phyloP scores from a whole-genome alignment of 2,888 invertebrate genomes.

The Tortricodes alternella region DNA sequence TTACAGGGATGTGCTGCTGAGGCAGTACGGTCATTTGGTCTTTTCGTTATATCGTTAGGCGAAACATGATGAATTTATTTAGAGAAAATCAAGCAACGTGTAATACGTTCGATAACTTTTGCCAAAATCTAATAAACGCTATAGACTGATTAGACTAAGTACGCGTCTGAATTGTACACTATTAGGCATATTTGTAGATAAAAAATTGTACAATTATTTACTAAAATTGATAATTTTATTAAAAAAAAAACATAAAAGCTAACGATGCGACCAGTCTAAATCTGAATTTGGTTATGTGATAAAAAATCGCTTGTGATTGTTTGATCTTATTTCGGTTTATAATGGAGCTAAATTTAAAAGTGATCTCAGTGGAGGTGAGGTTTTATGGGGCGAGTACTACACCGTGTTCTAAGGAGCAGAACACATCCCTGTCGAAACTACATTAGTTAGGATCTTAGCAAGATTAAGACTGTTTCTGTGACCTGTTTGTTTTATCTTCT shows the following conservation, averaged over 20 bases:
- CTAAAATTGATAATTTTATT: conserved; percentile 71
- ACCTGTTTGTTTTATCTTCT: conserved; percentile 82
- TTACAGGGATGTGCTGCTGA: conserved; percentile 81
- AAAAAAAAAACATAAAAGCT: conserved; percentile 46
- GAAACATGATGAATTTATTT: conserved; percentile 61
- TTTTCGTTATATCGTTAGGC: conserved; percentile 52
- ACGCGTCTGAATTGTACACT: conserved; percentile 79
- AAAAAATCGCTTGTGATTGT: conserved; percentile 68
- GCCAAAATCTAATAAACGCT: conserved; percentile 81
- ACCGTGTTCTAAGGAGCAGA: conserved; percentile 80
- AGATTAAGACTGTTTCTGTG: conserved; percentile 83
- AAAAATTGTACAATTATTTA: conserved; percentile 76
- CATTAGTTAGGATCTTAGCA: conserved; percentile 81
- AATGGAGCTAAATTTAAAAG: conserved; percentile 45
- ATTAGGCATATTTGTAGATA: conserved; percentile 80
- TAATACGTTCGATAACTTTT: conserved; percentile 58
- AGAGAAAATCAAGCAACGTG: conserved; percentile 48
- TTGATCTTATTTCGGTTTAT: conserved; percentile 74
- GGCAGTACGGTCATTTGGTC: conserved; percentile 67
- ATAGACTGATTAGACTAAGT: conserved; percentile 83
- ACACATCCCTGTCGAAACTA: conserved; percentile 81
- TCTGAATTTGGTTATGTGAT: conserved; percentile 62
- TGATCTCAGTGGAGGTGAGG: conserved; percentile 45
- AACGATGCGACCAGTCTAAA: conserved; percentile 62
- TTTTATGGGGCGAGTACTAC: conserved; percentile 64